These are phyloP conservation scores for Drosophila elegans DNA, from an alignment of 1,140 invertebrate genomes.

Conservation along the genomic window DNA sequence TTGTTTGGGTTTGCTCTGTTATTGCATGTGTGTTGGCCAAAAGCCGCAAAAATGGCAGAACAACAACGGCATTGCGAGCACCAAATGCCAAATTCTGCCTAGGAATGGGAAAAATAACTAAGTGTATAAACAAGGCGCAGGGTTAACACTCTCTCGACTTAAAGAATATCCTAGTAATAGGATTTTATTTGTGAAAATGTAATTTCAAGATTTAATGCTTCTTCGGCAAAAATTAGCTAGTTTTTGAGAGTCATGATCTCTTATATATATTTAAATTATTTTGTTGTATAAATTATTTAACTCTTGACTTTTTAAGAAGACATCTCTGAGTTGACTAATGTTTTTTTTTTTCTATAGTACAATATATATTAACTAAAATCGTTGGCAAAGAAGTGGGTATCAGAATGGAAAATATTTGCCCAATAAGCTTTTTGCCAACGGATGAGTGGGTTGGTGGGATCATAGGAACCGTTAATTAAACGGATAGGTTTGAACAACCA, in stretches of 20 bases:
- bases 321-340: too few relatives aligned
- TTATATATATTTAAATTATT: too few relatives aligned
- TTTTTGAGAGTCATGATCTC: too few relatives aligned
- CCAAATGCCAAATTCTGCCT: slow-evolving; percentile 31
- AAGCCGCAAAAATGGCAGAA: slow-evolving; percentile 72
- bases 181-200: too few relatives aligned
- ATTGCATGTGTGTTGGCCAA: slow-evolving; percentile 52
- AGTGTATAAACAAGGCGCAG: neutral
- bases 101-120: slow-evolving; percentile 38
- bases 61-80: slow-evolving; percentile 47
- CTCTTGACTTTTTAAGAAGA: too few relatives aligned
- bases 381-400: neutral
- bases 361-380: neutral
- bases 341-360: too few relatives aligned
- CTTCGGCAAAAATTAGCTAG: too few relatives aligned
- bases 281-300: too few relatives aligned
- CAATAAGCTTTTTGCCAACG: slow-evolving; percentile 29
- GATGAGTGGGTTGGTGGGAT: neutral
- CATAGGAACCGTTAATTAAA: slow-evolving; percentile 69
- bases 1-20: slow-evolving; percentile 12
- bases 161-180: neutral
- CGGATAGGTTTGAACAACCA: slow-evolving; percentile 24
- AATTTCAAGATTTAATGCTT: too few relatives aligned
- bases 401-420: slow-evolving; percentile 25
- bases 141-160: neutral